Conservation (phyloP, 2,797 vertebrate species). For the Tragopan temminckii region DNA sequence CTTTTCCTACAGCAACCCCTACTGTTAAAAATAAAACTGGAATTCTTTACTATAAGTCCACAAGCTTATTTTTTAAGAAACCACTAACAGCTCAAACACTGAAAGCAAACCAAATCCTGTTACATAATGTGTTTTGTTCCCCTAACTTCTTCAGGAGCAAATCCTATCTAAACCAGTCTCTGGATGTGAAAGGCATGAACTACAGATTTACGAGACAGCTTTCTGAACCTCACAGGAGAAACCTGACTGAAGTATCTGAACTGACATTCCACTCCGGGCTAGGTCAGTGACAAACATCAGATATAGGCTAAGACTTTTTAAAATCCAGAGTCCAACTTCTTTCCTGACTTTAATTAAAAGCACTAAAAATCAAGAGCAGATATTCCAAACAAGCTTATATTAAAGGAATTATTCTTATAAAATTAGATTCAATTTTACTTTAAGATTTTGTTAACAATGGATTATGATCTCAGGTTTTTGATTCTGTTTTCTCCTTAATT, state of each 20-base stretch:
- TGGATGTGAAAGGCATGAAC: constrained; percentile 7
- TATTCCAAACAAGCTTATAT: background rate
- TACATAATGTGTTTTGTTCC: constrained; percentile 52
- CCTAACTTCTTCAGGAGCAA: background rate
- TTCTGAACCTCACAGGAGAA: background rate
- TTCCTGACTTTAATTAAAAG: background rate
- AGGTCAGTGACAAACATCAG: constrained; percentile 14
- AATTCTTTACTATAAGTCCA: constrained; percentile 27
- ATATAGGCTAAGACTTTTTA: background rate
- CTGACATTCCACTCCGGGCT: background rate
- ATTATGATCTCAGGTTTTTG: background rate
- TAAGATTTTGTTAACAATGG: background rate
- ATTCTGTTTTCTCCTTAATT: background rate
- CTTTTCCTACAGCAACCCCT: constrained; percentile 67
- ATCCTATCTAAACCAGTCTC: constrained; percentile 10
- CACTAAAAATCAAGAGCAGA: background rate
- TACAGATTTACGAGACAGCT: constrained; percentile 30
- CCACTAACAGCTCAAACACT: background rate
- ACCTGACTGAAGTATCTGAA: constrained; percentile 33
- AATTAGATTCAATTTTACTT: background rate
- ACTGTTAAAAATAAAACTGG: constrained; percentile 62
- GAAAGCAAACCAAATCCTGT: constrained; percentile 57
- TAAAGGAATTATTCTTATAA: background rate
- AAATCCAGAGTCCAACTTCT: background rate
- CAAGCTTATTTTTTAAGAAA: constrained; percentile 51